phyloP scores from a whole-genome alignment of 2,888 invertebrate species.

The Apocheima hispidaria region DNA sequence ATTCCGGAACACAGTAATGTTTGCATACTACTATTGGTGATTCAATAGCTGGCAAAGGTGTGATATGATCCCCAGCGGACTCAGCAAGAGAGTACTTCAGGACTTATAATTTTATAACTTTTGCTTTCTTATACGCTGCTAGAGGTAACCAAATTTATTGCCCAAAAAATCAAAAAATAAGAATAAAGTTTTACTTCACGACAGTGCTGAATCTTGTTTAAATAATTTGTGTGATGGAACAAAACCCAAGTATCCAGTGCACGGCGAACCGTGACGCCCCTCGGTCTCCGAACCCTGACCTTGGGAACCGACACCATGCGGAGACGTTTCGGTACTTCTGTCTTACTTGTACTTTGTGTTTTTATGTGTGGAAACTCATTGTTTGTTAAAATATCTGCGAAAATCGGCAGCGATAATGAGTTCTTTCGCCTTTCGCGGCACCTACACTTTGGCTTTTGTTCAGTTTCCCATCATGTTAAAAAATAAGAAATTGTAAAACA shows the following conservation, averaged over 20 bases:
- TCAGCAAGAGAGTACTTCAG: no score
- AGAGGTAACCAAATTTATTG: no score
- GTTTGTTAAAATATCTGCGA: neutral
- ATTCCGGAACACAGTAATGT: no score
- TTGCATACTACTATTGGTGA: no score
- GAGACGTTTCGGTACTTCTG: slow-evolving; percentile 1
- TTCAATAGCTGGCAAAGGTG: no score
- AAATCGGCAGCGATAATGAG: neutral
- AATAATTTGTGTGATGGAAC: neutral
- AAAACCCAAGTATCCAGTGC: slow-evolving; percentile 6
- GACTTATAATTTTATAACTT: no score
- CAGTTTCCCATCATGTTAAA: no score
- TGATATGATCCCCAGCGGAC: no score
- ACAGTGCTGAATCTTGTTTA: neutral
- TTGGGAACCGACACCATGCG: slow-evolving; percentile 28
- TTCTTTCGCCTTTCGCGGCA: slow-evolving; percentile 2
- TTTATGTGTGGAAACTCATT: slow-evolving; percentile 5
- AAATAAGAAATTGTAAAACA: no score
- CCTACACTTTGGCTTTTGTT: neutral
- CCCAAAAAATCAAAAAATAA: no score
- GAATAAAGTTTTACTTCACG: no score
- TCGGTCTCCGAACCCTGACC: slow-evolving; percentile 56
- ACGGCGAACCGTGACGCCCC: slow-evolving; percentile 51
- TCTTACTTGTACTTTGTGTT: neutral
- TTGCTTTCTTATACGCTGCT: no score